Percentiles rank a stretch among this genome's conserved stretches.
These are phyloP conservation scores for Cyrtodaria siliqua DNA, from an alignment of 2,888 invertebrate genomes.

Conservation along the genomic window DNA sequence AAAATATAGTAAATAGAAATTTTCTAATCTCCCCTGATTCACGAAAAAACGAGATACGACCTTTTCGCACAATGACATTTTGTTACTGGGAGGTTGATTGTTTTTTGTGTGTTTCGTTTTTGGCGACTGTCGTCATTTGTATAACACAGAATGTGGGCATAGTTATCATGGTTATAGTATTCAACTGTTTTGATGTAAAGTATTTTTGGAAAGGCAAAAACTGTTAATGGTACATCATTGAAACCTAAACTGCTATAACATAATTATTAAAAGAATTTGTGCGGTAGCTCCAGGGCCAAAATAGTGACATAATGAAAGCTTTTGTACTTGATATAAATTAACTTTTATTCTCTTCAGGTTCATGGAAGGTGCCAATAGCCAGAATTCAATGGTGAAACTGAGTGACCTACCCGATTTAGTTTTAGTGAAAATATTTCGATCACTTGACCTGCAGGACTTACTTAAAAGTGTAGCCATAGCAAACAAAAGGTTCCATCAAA, in stretches of 20 bases:
- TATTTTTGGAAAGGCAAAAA: too few relatives aligned
- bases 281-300: too few relatives aligned
- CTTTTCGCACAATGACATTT: slow-evolving; percentile 14
- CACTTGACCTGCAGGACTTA: slow-evolving; percentile 19
- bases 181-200: too few relatives aligned
- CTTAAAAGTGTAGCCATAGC: slow-evolving; percentile 5
- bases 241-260: too few relatives aligned
- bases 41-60: slow-evolving; percentile 15
- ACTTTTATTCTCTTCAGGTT: slow-evolving; percentile 5
- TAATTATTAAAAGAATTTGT: too few relatives aligned
- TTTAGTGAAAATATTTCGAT: slow-evolving; percentile 20
- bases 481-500: slow-evolving; percentile 21
- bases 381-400: slow-evolving; percentile 1
- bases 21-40: slow-evolving; percentile 1
- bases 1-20: slow-evolving; percentile 1
- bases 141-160: too few relatives aligned
- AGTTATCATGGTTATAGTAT: too few relatives aligned
- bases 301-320: not conserved
- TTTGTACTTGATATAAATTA: not conserved
- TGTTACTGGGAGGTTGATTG: too few relatives aligned
- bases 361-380: slow-evolving; percentile 8
- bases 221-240: too few relatives aligned
- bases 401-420: slow-evolving; percentile 18
- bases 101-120: too few relatives aligned
- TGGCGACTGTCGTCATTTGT: too few relatives aligned